Evolutionary conservation across 2,797 vertebrate species (phyloP).

Genomic region (Danio aesculapii): DNA sequence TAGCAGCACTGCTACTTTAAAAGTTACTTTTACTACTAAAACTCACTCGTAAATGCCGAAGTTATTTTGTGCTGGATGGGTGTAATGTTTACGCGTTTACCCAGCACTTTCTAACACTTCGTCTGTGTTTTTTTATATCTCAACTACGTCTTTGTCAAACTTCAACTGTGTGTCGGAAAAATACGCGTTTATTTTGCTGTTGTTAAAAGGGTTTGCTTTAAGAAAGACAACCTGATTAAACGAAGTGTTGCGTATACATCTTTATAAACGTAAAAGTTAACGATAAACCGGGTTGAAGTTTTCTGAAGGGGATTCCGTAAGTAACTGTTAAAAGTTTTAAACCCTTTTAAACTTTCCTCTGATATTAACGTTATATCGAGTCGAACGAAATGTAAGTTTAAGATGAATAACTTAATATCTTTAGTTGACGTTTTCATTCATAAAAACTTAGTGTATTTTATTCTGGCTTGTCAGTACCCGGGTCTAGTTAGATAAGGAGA

Average conservation of each 20-base stretch:
- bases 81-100: background rate
- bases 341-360: background rate
- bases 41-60: background rate
- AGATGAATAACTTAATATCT: background rate
- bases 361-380: background rate
- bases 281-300: background rate
- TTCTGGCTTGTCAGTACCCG: background rate
- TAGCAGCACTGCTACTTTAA: constrained; percentile 63
- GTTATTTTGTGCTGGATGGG: background rate
- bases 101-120: background rate
- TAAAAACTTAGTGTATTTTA: background rate
- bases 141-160: constrained; percentile 15
- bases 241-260: background rate
- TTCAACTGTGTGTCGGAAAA: constrained; percentile 1
- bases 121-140: background rate
- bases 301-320: background rate
- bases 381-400: background rate
- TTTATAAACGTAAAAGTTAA: background rate
- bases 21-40: constrained; percentile 39
- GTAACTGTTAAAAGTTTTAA: background rate
- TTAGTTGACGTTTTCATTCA: background rate
- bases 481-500: background rate
- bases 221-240: background rate
- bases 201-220: background rate
- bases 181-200: constrained; percentile 2